Percentiles rank a stretch among this genome's conserved stretches.
Conservation (phyloP, 2,797 vertebrate species). For the Paedocypris micromegethes region DNA sequence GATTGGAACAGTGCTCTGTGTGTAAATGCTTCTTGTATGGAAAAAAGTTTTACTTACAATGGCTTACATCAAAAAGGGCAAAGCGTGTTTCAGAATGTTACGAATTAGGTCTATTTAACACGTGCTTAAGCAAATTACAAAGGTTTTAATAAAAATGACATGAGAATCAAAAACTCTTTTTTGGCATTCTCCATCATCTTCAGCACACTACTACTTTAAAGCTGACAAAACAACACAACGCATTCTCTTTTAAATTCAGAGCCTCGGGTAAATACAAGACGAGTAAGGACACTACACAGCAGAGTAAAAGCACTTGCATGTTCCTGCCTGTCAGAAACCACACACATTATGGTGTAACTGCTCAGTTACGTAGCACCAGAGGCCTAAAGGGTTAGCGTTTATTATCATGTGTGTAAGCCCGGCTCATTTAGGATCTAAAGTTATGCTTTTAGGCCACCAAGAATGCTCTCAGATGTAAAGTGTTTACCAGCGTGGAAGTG, state of each 20-base stretch:
- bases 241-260: slow-evolving; percentile 23
- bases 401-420: slow-evolving; percentile 5
- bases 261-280: slow-evolving; percentile 11
- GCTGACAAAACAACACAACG: slow-evolving; percentile 14
- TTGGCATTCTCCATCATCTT: no score
- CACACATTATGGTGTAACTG: not conserved
- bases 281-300: not conserved
- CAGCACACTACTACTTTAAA: not conserved
- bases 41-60: no score
- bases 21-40: no score
- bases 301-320: not conserved
- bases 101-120: no score
- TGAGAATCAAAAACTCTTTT: no score
- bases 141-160: no score
- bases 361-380: not conserved
- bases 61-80: no score
- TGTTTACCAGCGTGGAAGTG: not conserved
- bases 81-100: no score
- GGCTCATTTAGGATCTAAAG: not conserved
- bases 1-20: no score
- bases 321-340: slow-evolving; percentile 13
- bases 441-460: not conserved
- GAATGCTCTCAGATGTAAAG: slow-evolving; percentile 36
- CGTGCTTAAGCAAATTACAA: no score
- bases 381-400: slow-evolving; percentile 5